Percentiles rank a stretch among this genome's conserved stretches.
Conservation (phyloP, 2,888 invertebrate species). For the Masnerella sp. region DNA sequence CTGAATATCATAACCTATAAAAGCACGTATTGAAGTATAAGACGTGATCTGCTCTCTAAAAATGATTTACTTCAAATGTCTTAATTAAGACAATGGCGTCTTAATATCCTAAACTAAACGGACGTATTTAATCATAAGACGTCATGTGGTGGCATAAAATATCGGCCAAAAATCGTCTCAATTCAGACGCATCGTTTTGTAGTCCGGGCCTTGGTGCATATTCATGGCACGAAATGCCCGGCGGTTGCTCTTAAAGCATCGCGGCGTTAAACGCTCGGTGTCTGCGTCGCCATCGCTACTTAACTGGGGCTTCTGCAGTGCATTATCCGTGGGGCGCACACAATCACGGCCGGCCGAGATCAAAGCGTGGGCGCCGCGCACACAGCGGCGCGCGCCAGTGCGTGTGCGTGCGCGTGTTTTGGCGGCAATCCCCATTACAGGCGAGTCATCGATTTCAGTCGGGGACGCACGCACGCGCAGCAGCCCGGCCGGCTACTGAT, state of each 20-base stretch:
- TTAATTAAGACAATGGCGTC: too few relatives aligned
- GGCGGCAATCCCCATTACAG: constrained; percentile 63
- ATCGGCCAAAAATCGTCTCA: too few relatives aligned
- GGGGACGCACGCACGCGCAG: constrained; percentile 65
- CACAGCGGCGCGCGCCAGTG: constrained; percentile 23
- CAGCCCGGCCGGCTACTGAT: constrained; percentile 64
- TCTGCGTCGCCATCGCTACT: constrained; percentile 59
- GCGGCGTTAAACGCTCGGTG: constrained; percentile 53
- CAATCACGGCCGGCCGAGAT: constrained; percentile 25
- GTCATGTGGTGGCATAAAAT: too few relatives aligned
- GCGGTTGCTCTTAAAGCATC: constrained; percentile 41
- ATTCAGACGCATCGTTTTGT: too few relatives aligned
- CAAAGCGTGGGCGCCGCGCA: constrained; percentile 42
- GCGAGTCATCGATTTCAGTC: constrained; percentile 66
- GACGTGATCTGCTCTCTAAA: too few relatives aligned
- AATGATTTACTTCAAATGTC: too few relatives aligned
- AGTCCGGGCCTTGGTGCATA: too few relatives aligned
- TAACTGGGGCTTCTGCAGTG: constrained; percentile 60
- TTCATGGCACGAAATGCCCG: too few relatives aligned
- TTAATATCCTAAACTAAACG: too few relatives aligned
- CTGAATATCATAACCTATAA: too few relatives aligned
- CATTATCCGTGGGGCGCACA: constrained; percentile 45
- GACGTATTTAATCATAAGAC: too few relatives aligned
- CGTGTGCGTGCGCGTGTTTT: constrained; percentile 63
- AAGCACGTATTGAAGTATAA: too few relatives aligned